Evolutionary conservation across 2,113 vertebrate genomes (phyloP), one percentile per base, ranked within the genome.

Genomic region (Phrynosoma blainvillii): DNA sequence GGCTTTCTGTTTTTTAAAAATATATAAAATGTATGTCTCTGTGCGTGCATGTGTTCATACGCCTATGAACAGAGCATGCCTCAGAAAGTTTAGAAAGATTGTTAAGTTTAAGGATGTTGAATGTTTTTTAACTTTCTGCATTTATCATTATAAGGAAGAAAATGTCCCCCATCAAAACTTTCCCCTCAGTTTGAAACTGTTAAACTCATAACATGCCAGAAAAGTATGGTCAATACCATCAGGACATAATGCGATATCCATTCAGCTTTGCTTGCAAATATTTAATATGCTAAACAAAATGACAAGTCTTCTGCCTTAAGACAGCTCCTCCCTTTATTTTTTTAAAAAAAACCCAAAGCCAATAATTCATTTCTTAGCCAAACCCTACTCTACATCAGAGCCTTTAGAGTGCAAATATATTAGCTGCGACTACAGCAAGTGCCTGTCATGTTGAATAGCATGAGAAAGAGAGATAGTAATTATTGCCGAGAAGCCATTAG

Each of bases 401-500:
- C 90, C 27, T 93, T 96, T 96, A 95, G 92, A 96, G 95, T 94
- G 95, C 95, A 97, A 97, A 97, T 97, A 96, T 97, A 97, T 97
- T 96, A 97, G 96, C 95, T 96, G 95, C 14, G 93, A 98, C 97
- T 97, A 96, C 94, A 97, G 96, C 96, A 96, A 96, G 95, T 96
- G 96, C 95, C 97, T 98, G 98, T 98, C 98, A 98, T 96, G 96
- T 97, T 96, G 96, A 96, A 96, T 96, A 98, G 97, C 96, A 98
- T 92, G 95, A 97, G 97, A 96, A 97, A 97, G 95, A 97, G 97
- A 98, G 98, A 98, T 94, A 98, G 98, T 98, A 99, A 99, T 99
- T 98, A 99, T 97, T 98, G 97, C 97, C 73, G 93, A 98, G 97
- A 98, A 98, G 97, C 98, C 98, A 99, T 99, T 99, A 99, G 97